Base-by-base conservation (phyloP, 2,113 vertebrate genomes). In the Nettapus auritus region DNA sequence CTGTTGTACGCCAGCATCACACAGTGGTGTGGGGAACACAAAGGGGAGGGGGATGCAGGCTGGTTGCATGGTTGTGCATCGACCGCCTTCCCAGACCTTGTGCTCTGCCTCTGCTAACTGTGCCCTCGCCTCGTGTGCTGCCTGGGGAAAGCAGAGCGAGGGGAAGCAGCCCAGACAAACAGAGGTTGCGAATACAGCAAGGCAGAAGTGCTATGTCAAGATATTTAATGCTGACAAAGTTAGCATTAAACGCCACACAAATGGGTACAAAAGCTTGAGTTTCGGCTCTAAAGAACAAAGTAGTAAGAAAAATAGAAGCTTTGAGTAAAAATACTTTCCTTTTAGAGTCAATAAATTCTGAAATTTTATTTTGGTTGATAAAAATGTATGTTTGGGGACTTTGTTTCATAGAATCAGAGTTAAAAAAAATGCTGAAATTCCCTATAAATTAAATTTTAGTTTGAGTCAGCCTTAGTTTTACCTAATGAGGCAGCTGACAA, bases 381-480 rank as follows among this genome's bases (percentile, higher is more conserved):
- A 14, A 68, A 85, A 44, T 6, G 0, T 36, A 2, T 33, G 38
- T 33, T 77, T 83, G 0, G 6, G 4, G 29, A 62, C 36, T 38
- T 73, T 70, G 2, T 44, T 83, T 77, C n/a, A 62, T 1, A 13
- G 5, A 83, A 62, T 66, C 15, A 68, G 28, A 48, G 7, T 19
- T 3, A 21, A 26, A 75, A 55, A 40, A 48, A 81, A 67, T 9
- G 23, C 23, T 68, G 31, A 90, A 63, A 67, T 52, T n/a, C 4
- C 16, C 23, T 94, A 83, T 63, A 74, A 86, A 67, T 6, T 22
- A 75, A 59, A 70, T 84, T 67, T 89, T 40, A 52, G 22, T 4
- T 90, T 93, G 75, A 70, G 7, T 82, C 17, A 84, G 81, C 12
- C 36, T 94, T 28, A 78, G 23, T 9, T 84, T 28, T 75, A 84